Evolutionary conservation across 1,140 invertebrate species (phyloP), one percentile per base, ranked within the genome.

Genomic region (Ceratitis capitata): DNA sequence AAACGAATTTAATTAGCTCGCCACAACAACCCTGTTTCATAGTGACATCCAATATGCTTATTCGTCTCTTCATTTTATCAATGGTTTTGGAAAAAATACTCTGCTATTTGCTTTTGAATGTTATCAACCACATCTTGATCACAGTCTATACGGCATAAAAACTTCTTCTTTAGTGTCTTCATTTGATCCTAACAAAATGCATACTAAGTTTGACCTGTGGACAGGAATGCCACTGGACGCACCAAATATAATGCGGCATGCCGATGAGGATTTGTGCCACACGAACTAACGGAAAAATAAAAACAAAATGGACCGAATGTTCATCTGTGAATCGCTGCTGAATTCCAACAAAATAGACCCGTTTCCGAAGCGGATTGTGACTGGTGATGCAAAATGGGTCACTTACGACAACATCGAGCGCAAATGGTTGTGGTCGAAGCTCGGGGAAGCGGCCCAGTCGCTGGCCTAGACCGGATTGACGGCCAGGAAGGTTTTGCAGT

Each of bases 121-220:
- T 85, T 61, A 69, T 69, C n/a, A 23, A 69, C 16, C 5, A 4
- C 32, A 23, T 51, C 9, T 3, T 26, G n/a, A 19, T 19, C n/a
- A 56, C n/a, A n/a, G 14, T 84, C 83, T 19, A 85, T 51, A 4
- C 29, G 39, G 49, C 16, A 85, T 23, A 85, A n/a, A 23, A 10
- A 42, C 39, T 26, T n/a, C 23, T 5, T 84, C 84, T 16, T 39
- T 16, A 26, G 19, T 49, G 16, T 51, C 39, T 32, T 84, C 84
- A n/a, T 84, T 69, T 26, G 84, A 84, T 23, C 84, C 61, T 19
- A 84, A 84, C 32, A 84, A 29, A 26, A 69, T 74, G 42, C 56
- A 69, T n/a, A 39, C 84, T 49, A 84, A 49, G 32, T 19, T 64
- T 10, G 84, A 49, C 42, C 35, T 42, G 26, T 74, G 61, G 9